Base-by-base conservation (phyloP, 2,113 vertebrate species). In the Datnioides undecimradiatus region DNA sequence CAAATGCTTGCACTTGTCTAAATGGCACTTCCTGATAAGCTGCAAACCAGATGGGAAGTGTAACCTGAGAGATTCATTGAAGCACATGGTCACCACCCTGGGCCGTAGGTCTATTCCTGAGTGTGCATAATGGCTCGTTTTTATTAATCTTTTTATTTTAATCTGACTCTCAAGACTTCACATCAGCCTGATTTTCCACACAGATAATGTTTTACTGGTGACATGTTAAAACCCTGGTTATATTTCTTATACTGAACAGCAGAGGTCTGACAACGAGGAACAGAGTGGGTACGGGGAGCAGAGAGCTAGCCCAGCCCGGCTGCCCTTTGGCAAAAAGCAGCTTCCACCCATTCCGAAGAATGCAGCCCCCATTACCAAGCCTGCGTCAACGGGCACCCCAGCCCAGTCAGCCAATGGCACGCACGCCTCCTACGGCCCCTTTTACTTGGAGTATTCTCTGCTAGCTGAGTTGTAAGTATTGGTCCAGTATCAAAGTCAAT, bases 391-490 rank as follows among this genome's bases (percentile, higher is more conserved):
- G 10, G 94, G 95, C 52, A 51, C 94, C 0, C 94, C 95, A 0
- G 91, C 93, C 12, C 97, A 96, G 87, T 95, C 97, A 6, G 93
- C 97, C 43, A 99, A 99, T 63, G 97, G 97, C 86, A 98, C 97
- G 1, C 98, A 99, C 1, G 98, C 98, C 41, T 97, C 98, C 10
- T 99, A 99, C 0, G 98, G 98, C 13, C 98, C 98, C 45, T 99
- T 99, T 92, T 99, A 99, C 92, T 86, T 99, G 93, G 98, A 99
- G 79, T 99, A 99, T 90, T 99, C 98, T 0, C 95, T 99, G 36
- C 95, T 99, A 51, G 97, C 98, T 40, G 98, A 99, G 90, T 99
- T 99, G 98, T 99, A 93, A 80, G 98, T 95, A 55, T n/a, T 72
- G 21, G 23, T 60, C 8, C n/a, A 33, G 3, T 40, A 6, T 78